Base-by-base conservation (phyloP, 1,140 invertebrate genomes). In the Drosophila serrata region DNA sequence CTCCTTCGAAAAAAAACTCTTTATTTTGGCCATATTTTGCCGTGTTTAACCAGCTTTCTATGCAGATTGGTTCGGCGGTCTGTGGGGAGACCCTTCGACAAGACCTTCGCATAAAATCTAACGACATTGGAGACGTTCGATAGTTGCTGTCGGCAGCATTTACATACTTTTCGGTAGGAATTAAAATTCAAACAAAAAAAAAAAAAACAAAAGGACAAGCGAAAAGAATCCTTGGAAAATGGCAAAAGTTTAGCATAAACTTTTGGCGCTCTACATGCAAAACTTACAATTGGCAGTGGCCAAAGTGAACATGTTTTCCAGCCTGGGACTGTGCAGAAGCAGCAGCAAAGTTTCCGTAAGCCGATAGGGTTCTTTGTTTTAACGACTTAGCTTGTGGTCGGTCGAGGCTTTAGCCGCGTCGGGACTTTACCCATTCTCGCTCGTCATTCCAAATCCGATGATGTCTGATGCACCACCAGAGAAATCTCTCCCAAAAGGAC, bases 191-290 rank as follows among this genome's bases (percentile, higher is more conserved):
- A 60, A 48, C 55, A 51, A 84, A 77, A 55, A 61, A 63, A 60
- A 48, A 49, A 51, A 84, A 77, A 55, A 61, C 53, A 60, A 76
- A 69, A 46, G 37, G 53, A 46, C 56, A 42, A 77, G 48, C 75
- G 56, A 31, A 55, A 77, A 59, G 69, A 72, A 73, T 73, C 65
- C 45, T 56, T 75, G 49, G 72, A 68, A 76, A 84, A 88, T 77
- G 65, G 72, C 57, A 78, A 88, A 88, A 88, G 76, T 90, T 90
- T 90, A 69, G 75, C 85, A 79, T 90, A 88, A 88, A 88, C 81
- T 88, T 77, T 88, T 79, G 85, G 59, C 77, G 84, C 85, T 88
- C 80, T 78, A 81, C 84, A 88, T 80, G 85, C 61, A 85, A 79
- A 88, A 88, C 85, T 88, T 88, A 78, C 84, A 84, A 80, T 84